These are phyloP conservation scores for Hesperia comma DNA, from an alignment of 2,888 invertebrate species.

Conservation along the genomic window DNA sequence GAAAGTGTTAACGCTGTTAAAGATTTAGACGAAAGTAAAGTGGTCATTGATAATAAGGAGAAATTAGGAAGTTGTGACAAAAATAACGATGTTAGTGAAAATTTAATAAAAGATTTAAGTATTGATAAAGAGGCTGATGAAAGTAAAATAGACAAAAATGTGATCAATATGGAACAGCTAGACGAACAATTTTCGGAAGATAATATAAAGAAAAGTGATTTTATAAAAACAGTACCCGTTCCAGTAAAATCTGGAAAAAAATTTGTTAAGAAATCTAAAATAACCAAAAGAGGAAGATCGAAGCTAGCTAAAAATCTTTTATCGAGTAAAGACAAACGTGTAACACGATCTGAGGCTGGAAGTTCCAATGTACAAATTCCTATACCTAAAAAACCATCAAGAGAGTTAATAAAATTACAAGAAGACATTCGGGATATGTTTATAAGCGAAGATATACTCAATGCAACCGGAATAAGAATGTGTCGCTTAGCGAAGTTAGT, in stretches of 20 bases:
- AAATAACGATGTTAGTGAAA: background rate
- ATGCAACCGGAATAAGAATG: constrained; percentile 86
- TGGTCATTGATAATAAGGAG: too few species aligned
- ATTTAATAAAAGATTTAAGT: constrained; percentile 18
- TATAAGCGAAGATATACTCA: constrained; percentile 84
- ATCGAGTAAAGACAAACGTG: constrained; percentile 45
- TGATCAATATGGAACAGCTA: background rate
- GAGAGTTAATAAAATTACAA: constrained; percentile 86
- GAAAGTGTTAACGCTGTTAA: too few species aligned
- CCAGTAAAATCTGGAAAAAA: constrained; percentile 8
- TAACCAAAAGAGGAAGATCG: constrained; percentile 46
- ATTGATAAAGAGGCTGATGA: constrained; percentile 16
- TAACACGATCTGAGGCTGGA: constrained; percentile 51
- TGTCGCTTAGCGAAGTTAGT: constrained; percentile 84
- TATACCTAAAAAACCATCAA: constrained; percentile 56
- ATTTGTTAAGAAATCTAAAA: constrained; percentile 13
- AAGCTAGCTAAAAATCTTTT: constrained; percentile 39
- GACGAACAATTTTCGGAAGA: constrained; percentile 3
- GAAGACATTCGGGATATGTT: constrained; percentile 89
- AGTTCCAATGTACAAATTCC: constrained; percentile 33
- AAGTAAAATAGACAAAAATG: constrained; percentile 5
- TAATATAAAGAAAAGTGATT: constrained; percentile 37
- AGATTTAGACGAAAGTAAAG: too few species aligned
- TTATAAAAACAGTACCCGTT: constrained; percentile 5
- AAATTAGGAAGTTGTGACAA: background rate